These are phyloP conservation scores for Chrysaora quinquecirrha DNA, from an alignment of 30 jellyfish, hydroid and myxozoan species.

Conservation along the genomic window DNA sequence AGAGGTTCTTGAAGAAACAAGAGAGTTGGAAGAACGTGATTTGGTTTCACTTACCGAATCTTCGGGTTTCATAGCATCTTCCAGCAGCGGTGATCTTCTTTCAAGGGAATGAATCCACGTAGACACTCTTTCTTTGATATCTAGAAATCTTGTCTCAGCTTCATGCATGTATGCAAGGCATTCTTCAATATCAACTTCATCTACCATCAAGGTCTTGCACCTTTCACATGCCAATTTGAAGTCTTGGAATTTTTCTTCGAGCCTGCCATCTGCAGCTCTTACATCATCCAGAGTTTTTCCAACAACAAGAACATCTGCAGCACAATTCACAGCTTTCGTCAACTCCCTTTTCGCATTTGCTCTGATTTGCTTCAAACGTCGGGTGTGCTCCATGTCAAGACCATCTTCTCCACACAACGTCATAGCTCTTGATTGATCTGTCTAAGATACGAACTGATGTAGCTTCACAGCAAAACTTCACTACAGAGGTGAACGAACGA, in stretches of 20 bases:
- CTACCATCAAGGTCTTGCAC: neutral
- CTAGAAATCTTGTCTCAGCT: conserved; percentile 41
- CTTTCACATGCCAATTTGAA: conserved; percentile 32
- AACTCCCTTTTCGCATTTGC: conserved; percentile 36
- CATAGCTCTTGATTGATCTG: conserved; percentile 1
- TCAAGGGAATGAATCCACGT: neutral
- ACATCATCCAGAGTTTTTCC: conserved; percentile 29
- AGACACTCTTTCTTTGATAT: conserved; percentile 2
- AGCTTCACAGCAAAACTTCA: conserved; percentile 9
- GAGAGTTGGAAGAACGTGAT: conserved; percentile 20
- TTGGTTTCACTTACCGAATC: conserved; percentile 39
- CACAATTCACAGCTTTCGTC: conserved; percentile 46
- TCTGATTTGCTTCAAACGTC: conserved; percentile 31
- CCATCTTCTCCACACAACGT: conserved; percentile 27
- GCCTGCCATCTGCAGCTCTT: conserved; percentile 30
- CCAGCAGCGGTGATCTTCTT: neutral
- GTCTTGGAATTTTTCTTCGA: conserved; percentile 13
- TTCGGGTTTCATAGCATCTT: conserved; percentile 27
- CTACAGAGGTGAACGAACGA: conserved; percentile 6
- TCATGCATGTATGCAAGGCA: conserved; percentile 15
- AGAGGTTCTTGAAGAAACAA: conserved; percentile 13
- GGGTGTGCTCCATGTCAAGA: neutral
- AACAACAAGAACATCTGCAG: conserved; percentile 16
- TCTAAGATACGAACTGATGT: conserved; percentile 21
- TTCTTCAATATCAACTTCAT: conserved; percentile 27